A percentile compares a stretch with the other conserved stretches of the same genome.
phyloP scores from a whole-genome alignment of 2,113 vertebrate genomes.

The Hypocryptadius cinnamomeus region DNA sequence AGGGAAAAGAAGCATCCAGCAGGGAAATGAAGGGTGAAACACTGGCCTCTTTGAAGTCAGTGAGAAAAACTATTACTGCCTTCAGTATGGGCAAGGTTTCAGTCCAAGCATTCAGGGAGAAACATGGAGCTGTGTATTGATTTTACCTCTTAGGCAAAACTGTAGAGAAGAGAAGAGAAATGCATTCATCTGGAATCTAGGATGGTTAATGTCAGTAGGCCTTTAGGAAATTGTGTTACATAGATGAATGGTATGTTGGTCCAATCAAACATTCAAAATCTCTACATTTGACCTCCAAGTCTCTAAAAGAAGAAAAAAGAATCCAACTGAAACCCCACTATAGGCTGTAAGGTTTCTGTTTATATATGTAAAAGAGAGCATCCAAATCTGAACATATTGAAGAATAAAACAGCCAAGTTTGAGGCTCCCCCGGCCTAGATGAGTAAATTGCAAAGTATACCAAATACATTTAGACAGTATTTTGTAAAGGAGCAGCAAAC shows the following conservation, averaged over 20 bases:
- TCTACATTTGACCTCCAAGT: not conserved
- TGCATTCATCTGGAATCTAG: not conserved
- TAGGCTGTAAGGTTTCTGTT: not conserved
- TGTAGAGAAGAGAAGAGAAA: not conserved
- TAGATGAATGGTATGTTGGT: conserved; percentile 22
- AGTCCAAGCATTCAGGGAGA: not conserved
- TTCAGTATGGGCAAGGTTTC: conserved; percentile 8
- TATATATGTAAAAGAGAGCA: not conserved
- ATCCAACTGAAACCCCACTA: not conserved
- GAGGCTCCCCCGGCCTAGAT: not conserved
- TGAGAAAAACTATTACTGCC: conserved; percentile 9
- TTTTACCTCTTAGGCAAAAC: conserved; percentile 24
- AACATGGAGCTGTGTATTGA: not conserved
- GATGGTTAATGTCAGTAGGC: not conserved
- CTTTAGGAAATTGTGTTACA: conserved; percentile 26
- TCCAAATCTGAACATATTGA: not conserved
- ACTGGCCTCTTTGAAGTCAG: not conserved
- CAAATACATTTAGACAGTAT: not conserved
- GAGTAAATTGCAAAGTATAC: not conserved
- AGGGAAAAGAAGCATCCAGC: conserved; percentile 13
- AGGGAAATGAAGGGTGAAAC: conserved; percentile 20
- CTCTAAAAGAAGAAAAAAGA: not conserved
- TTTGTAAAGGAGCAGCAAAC: not conserved
- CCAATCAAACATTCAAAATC: not conserved
- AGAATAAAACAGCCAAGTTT: not conserved